These are phyloP conservation scores for Nebria ingens DNA, from an alignment of 1,140 invertebrate genomes.

Conservation along the genomic window DNA sequence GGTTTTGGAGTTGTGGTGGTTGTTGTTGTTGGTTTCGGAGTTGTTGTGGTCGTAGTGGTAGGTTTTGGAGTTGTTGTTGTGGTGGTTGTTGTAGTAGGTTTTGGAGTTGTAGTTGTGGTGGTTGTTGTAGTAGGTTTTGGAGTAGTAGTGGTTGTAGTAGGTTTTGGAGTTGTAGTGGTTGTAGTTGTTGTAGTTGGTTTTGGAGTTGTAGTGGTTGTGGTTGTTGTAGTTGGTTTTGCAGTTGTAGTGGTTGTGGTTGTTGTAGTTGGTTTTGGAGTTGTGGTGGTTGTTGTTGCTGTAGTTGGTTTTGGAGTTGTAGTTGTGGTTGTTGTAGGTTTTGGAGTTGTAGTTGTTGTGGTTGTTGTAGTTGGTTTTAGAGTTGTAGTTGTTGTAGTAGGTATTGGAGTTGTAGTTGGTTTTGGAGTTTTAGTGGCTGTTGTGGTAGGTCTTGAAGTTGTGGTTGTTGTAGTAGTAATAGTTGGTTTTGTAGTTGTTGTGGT, in stretches of 20 bases:
- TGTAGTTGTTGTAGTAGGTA: not conserved
- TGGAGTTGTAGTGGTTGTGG: not conserved
- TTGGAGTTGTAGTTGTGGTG: not conserved
- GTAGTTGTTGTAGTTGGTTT: too few species aligned
- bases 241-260: not conserved
- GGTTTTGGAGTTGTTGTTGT: not conserved
- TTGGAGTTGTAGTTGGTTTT: not conserved
- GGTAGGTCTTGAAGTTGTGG: not conserved
- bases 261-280: not conserved
- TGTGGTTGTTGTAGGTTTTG: not conserved
- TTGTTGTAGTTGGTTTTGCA: not conserved
- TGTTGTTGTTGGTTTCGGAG: conserved; percentile 1
- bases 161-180: not conserved
- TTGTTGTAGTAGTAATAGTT: not conserved
- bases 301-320: not conserved
- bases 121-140: not conserved
- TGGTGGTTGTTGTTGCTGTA: not conserved
- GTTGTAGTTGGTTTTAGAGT: not conserved
- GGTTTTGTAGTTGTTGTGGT: not conserved
- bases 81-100: not conserved
- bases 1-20: too few species aligned
- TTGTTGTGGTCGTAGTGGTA: not conserved
- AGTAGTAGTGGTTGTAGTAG: not conserved
- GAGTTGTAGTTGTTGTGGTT: not conserved
- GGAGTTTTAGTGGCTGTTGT: not conserved